Evolutionary conservation across 2,113 vertebrate genomes (phyloP).

Genomic region (Acanthochromis polyacanthus): DNA sequence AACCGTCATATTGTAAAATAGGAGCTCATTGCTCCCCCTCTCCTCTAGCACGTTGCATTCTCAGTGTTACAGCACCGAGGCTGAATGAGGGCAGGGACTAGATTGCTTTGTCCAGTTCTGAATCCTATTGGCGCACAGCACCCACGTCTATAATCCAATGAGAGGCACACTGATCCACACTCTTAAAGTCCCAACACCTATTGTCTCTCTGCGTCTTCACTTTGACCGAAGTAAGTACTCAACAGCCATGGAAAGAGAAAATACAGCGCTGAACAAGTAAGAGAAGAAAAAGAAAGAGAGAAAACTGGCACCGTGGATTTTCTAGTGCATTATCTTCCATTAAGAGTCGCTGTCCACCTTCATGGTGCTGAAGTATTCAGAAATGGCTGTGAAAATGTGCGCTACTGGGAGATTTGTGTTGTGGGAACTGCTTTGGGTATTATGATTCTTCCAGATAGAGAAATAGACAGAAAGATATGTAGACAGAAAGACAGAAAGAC

Average conservation of each 20-base stretch:
- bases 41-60: conserved; percentile 54
- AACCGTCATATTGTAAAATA: not conserved
- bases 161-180: conserved; percentile 2
- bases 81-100: conserved; percentile 81
- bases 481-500: not conserved
- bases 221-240: not conserved
- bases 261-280: not conserved
- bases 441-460: too few relatives aligned
- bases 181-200: conserved; percentile 38
- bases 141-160: conserved; percentile 75
- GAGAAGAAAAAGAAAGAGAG: not conserved
- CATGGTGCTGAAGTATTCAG: conserved; percentile 32
- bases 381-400: not conserved
- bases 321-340: not conserved
- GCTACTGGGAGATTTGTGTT: too few relatives aligned
- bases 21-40: conserved; percentile 6
- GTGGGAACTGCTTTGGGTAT: too few relatives aligned
- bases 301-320: not conserved
- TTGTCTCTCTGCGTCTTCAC: not conserved
- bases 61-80: conserved; percentile 67
- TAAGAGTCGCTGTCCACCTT: conserved; percentile 13
- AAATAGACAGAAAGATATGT: too few relatives aligned
- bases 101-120: conserved; percentile 81
- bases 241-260: accelerated
- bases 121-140: conserved; percentile 81